Evolutionary conservation across 1,140 invertebrate genomes (phyloP), one percentile per base, ranked within the genome.

Genomic region (Chironomus tepperi): DNA sequence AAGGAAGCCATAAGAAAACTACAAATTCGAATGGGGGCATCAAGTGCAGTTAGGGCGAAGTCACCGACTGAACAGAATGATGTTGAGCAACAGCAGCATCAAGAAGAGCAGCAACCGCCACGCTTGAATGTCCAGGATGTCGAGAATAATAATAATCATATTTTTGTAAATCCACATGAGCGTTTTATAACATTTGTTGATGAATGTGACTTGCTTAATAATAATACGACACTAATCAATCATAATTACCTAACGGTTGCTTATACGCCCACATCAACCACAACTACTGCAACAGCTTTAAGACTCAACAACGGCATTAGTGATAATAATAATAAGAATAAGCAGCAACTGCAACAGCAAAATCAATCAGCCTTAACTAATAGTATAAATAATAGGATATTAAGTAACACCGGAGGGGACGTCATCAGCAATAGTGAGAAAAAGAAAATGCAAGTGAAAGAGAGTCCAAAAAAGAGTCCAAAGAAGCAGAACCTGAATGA

Each of bases 401-500:
- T n/a, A 57, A 57, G 47, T 57, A n/a, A 57, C 47, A 57, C 2
- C 24, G 24, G 1, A 2, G 24, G 24, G 5, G 24, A 34, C 24
- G 24, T 34, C 24, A 57, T 57, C n/a, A 12, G n/a, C 12, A 15
- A 12, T 15, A 70, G 16, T 19, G 18, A 70, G 19, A 70, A 70
- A 19, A 70, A 18, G 9, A n/a, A 57, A 7, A 70, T 70, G 65
- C 16, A 70, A 70, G 9, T 10, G n/a, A 19, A 19, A 19, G 65
- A 70, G 16, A 70, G 65, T 21, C 65, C 65, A 8, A 70, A 70
- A 70, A 70, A 70, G 65, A 70, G 65, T 19, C 65, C 47, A 5
- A 57, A 57, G 3, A 57, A 57, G 12, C 47, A 57, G 24, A 34
- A 57, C 9, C n/a, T 57, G 47, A n/a, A 57, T 57, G 47, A 57